Conservation (phyloP, 2,797 vertebrate species). For the Channa striata region DNA sequence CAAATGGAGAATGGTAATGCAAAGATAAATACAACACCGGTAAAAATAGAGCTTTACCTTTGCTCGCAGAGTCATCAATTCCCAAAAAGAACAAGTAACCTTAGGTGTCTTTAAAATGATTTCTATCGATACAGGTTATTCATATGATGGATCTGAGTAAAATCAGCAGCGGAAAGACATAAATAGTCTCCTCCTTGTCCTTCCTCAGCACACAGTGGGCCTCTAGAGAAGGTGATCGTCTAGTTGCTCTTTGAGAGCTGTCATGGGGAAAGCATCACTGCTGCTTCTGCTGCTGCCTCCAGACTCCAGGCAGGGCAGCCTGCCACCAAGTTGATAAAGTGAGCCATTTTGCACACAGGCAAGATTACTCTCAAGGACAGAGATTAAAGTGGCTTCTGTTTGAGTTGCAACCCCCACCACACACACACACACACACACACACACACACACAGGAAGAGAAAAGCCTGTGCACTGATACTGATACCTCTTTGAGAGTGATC, state of each 20-base stretch:
- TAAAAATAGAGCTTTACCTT: constrained; percentile 8
- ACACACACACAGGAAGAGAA: constrained; percentile 7
- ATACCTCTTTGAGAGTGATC: constrained; percentile 49
- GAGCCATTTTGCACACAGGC: constrained; percentile 83
- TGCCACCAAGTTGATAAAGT: constrained; percentile 85
- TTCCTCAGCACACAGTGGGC: constrained; percentile 48
- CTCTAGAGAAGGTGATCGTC: constrained; percentile 71
- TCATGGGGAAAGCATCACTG: constrained; percentile 69
- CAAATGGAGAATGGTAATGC: constrained; percentile 11
- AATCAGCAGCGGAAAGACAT: constrained; percentile 43
- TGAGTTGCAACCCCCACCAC: constrained; percentile 59
- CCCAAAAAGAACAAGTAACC: constrained; percentile 2
- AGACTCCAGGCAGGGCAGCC: constrained; percentile 79
- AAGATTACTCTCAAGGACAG: constrained; percentile 87
- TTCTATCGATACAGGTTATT: constrained; percentile 27
- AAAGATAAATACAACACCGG: constrained; percentile 29
- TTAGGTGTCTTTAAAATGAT: constrained; percentile 36
- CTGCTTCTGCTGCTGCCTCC: constrained; percentile 66
- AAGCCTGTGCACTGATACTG: constrained; percentile 29
- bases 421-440: constrained; percentile 29
- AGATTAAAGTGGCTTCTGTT: constrained; percentile 82
- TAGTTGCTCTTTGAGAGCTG: constrained; percentile 66
- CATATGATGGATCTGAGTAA: constrained; percentile 33
- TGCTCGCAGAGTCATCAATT: constrained; percentile 29
- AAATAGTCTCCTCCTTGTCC: constrained; percentile 55